phyloP scores from a whole-genome alignment of 2,888 invertebrate genomes.

The Drosophila anomelani region DNA sequence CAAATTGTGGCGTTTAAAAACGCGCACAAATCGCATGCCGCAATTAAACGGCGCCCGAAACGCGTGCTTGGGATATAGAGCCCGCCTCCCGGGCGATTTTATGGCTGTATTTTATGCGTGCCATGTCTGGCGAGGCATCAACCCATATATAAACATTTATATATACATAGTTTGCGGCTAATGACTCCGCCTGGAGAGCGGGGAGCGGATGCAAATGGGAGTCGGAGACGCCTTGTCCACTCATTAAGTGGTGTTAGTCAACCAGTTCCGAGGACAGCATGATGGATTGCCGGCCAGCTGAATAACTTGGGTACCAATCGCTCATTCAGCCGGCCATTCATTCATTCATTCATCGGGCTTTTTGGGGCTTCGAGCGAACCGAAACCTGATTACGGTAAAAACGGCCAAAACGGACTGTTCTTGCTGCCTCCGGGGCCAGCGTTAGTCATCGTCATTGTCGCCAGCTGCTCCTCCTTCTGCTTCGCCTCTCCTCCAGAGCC shows the following conservation, averaged over 20 bases:
- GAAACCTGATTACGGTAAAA: slow-evolving; percentile 51
- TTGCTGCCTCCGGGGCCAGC: slow-evolving; percentile 17
- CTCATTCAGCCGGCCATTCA: slow-evolving; percentile 38
- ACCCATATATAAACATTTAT: slow-evolving; percentile 29
- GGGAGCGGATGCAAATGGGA: slow-evolving; percentile 53
- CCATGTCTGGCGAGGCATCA: slow-evolving; percentile 50
- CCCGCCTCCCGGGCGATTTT: slow-evolving; percentile 42
- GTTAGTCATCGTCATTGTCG: slow-evolving; percentile 35
- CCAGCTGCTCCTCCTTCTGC: not conserved
- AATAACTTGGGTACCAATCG: slow-evolving; percentile 31
- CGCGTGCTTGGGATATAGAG: slow-evolving; percentile 39
- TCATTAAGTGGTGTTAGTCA: slow-evolving; percentile 51
- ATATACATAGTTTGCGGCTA: slow-evolving; percentile 44
- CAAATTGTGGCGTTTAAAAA: slow-evolving; percentile 62
- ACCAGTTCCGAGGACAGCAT: slow-evolving; percentile 50
- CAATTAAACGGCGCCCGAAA: slow-evolving; percentile 68
- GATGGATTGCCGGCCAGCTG: slow-evolving; percentile 52
- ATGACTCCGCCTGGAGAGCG: slow-evolving; percentile 24
- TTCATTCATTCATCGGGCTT: slow-evolving; percentile 30
- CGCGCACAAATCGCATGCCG: slow-evolving; percentile 48
- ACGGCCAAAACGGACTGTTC: slow-evolving; percentile 32
- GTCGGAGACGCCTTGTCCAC: slow-evolving; percentile 32
- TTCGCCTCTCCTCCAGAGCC: slow-evolving; percentile 11
- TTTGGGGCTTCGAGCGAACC: slow-evolving; percentile 12
- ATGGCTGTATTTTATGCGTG: slow-evolving; percentile 55